phyloP scores from a whole-genome alignment of 2,797 vertebrate genomes.

The Sebastes umbrosus region DNA sequence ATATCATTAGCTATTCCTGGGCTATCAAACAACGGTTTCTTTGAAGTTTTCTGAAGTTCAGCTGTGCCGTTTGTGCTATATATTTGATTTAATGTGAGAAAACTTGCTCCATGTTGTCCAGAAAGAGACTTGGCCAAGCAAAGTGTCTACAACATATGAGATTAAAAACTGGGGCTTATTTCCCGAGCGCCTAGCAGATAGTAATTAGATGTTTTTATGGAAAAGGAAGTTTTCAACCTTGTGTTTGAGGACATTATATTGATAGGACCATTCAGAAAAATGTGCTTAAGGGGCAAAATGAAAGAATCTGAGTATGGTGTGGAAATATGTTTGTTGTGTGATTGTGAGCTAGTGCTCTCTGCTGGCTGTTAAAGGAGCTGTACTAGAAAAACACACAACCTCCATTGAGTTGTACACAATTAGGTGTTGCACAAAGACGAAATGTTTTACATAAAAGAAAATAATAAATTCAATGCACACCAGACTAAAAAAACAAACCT shows the following conservation, averaged over 20 bases:
- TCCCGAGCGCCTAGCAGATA: neutral
- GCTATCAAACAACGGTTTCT: neutral
- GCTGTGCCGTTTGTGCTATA: neutral
- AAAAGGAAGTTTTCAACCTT: neutral
- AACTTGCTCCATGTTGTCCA: neutral
- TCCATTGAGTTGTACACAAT: neutral
- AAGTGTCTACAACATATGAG: neutral
- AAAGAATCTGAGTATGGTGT: neutral
- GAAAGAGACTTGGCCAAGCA: neutral
- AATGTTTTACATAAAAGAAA: neutral
- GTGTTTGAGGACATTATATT: neutral
- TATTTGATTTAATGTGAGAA: neutral
- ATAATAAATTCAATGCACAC: neutral
- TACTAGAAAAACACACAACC: neutral
- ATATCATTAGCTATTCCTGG: neutral
- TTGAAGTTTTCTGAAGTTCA: neutral
- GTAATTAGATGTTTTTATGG: neutral
- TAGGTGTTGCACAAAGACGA: neutral
- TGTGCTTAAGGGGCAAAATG: neutral
- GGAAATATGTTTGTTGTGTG: neutral
- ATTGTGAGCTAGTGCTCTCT: constrained; percentile 14
- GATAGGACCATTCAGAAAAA: neutral
- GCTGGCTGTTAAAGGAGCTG: constrained; percentile 12
- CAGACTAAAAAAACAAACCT: neutral
- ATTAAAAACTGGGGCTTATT: neutral